A percentile compares a stretch with the other conserved stretches of the same genome.
phyloP scores from a whole-genome alignment of 2,113 vertebrate species.

The Petroica traversi region DNA sequence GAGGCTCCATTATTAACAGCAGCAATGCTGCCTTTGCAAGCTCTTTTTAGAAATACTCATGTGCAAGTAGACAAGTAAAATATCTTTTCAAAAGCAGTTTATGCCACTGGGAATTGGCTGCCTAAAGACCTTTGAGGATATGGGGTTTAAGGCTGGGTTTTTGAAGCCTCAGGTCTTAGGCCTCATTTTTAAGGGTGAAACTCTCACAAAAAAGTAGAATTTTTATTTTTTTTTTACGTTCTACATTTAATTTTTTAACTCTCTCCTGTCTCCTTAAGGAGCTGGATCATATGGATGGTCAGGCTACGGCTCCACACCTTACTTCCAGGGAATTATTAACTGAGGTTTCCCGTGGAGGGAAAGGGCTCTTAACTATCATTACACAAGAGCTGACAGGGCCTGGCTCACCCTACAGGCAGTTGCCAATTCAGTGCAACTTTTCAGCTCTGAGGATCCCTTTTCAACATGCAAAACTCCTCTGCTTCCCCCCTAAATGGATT shows the following conservation, averaged over 20 bases:
- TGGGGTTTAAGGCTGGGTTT: background rate
- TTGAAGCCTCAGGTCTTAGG: background rate
- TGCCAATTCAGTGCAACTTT: background rate
- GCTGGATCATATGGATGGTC: background rate
- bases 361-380: background rate
- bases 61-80: background rate
- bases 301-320: background rate
- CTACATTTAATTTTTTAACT: background rate
- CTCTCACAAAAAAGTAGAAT: background rate
- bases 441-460: background rate
- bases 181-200: background rate
- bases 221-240: background rate
- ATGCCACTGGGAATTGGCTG: background rate
- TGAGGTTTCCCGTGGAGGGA: accelerated
- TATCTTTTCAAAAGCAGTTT: background rate
- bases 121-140: background rate
- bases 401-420: accelerated
- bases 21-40: background rate
- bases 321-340: background rate
- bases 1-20: background rate
- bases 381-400: background rate
- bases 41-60: background rate
- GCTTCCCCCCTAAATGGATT: background rate
- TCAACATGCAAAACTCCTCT: background rate
- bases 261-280: background rate